Base-by-base conservation (phyloP, 2,888 invertebrate genomes). In the Oscheius sp. region DNA sequence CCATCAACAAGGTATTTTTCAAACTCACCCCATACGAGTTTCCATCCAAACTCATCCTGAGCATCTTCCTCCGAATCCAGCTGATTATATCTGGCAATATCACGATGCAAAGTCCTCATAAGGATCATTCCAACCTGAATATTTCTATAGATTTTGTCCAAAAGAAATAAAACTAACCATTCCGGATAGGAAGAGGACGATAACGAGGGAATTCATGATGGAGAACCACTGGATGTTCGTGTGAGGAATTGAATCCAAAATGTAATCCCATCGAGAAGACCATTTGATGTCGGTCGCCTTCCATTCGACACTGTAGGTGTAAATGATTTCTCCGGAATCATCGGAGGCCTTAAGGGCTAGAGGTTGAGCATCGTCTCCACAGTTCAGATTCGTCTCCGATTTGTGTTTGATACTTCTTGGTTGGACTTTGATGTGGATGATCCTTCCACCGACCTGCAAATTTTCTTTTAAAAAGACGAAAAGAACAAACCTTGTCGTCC, bases 121-220 rank as follows among this genome's bases (percentile, higher is more conserved):
- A 98, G 91, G 85, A 98, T 98, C 97, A 98, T 98, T 31, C 96
- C 97, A 17, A 98, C n/a, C n/a, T n/a, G n/a, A n/a, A n/a, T n/a
- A n/a, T n/a, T n/a, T n/a, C n/a, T n/a, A n/a, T n/a, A n/a, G n/a
- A n/a, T n/a, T n/a, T n/a, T n/a, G n/a, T n/a, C n/a, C n/a, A n/a
- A n/a, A n/a, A n/a, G n/a, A n/a, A n/a, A n/a, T n/a, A n/a, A n/a
- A n/a, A n/a, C n/a, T n/a, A n/a, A n/a, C 96, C 97, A 98, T 98
- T 79, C 97, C 98, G 79, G 96, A 95, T 23, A 98, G 89, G 89
- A 98, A 98, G 39, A 90, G 82, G 8, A 90, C 89, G 80, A 98
- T 98, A 68, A 98, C 95, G 82, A 98, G 89, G 0, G 96, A 96
- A 88, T 98, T 98, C 73, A 98, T 90, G 85, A 98, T 98, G 77